Base-by-base conservation (phyloP, 2,888 invertebrate species). In the Cantharis lateralis region DNA sequence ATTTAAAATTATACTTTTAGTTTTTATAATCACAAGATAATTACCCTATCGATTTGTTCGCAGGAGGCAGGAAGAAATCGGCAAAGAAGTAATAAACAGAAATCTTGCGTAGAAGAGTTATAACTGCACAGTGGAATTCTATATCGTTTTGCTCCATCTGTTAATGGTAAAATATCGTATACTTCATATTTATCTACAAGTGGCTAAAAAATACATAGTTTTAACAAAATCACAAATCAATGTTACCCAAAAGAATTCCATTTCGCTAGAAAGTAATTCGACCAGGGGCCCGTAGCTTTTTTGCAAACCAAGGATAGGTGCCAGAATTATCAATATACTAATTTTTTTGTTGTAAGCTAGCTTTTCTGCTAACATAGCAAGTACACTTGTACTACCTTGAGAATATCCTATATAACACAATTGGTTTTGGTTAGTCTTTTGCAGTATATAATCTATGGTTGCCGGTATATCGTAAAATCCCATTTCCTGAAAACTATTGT, bases 341-440 rank as follows among this genome's bases (percentile, higher is more conserved):
- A 95, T 90, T 86, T 93, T 94, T 0, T 88, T 84, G 84, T 93
- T 93, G 82, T 93, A 94, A 68, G 91, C 91, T 0, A 94, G 93
- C 13, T 88, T 87, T 71, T 91, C 88, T 0, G 93, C 91, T 15
- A 89, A 89, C 92, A 94, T 90, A 0, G 93, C 92, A 84, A 91
- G 94, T 85, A 93, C 94, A 1, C 88, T 83, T 0, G 93, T 93
- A 0, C 93, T 92, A 7, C 95, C 96, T 86, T 93, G 93, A 0
- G 96, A 96, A 85, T 96, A 95, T 0, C 96, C 97, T 1, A 95
- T 88, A 85, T 95, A 96, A 83, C 93, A 93, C 0, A 97, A 71
- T 92, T 88, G 0, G 90, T 80, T 26, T 90, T 28, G 88, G 0
- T 91, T 90, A 0, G 95, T 94, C 2, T n/a, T 48, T 13, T 48